Base-by-base conservation (phyloP, 2,888 invertebrate genomes). In the Drosophila helvetica region DNA sequence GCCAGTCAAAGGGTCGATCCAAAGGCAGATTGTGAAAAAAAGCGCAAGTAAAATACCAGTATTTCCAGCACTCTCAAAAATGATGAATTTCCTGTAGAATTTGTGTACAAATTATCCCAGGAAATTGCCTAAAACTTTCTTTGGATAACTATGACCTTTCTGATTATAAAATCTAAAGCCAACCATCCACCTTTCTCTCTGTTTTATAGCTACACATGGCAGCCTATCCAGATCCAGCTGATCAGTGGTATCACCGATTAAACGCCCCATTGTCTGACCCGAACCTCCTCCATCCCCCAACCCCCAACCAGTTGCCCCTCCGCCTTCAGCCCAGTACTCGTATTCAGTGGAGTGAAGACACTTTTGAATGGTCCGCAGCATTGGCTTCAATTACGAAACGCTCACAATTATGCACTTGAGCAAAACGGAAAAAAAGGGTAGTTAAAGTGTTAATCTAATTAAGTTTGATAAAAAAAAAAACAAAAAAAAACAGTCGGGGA, bases 391-490 rank as follows among this genome's bases (percentile, higher is more conserved):
- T 88, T 86, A 83, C 70, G 72, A 78, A 79, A 79, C 75, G 75
- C 65, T 74, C 57, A 58, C 59, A 70, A 69, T 58, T 68, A 65
- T 64, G 80, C 58, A 38, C 61, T 63, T 50, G 55, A 59, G 25
- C 15, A 38, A 38, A 38, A 38, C 2, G 18, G 19, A 50, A 43
- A 61, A 78, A 77, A 77, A 64, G 61, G 84, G 77, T 86, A 83
- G 84, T 88, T 80, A 74, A 83, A 86, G 78, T 88, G 86, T 86
- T 85, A 85, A 85, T 84, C 71, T 61, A 86, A 84, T 88, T 86
- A 77, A 86, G 42, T 78, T 66, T 73, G 76, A 81, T 84, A 79
- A 51, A 74, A 71, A 64, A 69, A 43, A 19, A 62, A 10, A 38
- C 25, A 30, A 30, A n/a, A n/a, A 46, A 27, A 25, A 46, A 46